Percentiles rank a stretch among this genome's conserved stretches.
Evolutionary conservation across 2,888 invertebrate genomes (phyloP).

Genomic region (Apoderus coryli): DNA sequence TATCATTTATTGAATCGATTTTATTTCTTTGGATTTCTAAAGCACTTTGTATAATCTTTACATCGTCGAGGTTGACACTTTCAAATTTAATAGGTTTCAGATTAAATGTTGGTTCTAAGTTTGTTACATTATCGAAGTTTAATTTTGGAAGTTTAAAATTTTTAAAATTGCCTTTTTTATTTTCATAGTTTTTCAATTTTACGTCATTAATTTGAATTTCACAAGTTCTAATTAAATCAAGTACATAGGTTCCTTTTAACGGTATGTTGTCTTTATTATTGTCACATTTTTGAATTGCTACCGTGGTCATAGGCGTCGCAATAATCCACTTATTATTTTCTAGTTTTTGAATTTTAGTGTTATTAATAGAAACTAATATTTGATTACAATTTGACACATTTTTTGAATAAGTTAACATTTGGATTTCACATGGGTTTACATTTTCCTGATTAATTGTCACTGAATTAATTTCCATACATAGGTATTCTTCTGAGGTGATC

Average conservation of each 20-base stretch:
- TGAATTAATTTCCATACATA: constrained; percentile 5
- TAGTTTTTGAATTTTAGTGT: constrained; percentile 7
- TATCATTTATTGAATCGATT: too few species aligned
- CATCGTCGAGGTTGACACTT: too few species aligned
- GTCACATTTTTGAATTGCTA: constrained; percentile 8
- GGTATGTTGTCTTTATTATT: constrained; percentile 7
- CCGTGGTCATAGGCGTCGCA: constrained; percentile 1
- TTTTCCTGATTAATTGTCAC: background rate
- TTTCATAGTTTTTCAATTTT: constrained; percentile 5
- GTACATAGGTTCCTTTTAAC: constrained; percentile 5
- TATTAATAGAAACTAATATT: background rate
- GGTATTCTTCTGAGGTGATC: constrained; percentile 7
- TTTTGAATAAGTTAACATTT: background rate
- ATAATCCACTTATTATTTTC: constrained; percentile 9
- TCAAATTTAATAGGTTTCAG: too few species aligned
- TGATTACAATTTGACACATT: constrained; percentile 3
- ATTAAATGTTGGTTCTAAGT: too few species aligned
- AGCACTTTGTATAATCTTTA: too few species aligned
- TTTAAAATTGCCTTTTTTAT: background rate
- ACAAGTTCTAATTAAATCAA: too few species aligned
- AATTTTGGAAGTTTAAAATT: constrained; percentile 5
- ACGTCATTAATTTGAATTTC: constrained; percentile 5
- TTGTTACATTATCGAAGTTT: too few species aligned
- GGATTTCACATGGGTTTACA: constrained; percentile 4
- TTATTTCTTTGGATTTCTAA: too few species aligned